Evolutionary conservation across 2,113 vertebrate genomes (phyloP).

Genomic region (Maccullochella peelii): DNA sequence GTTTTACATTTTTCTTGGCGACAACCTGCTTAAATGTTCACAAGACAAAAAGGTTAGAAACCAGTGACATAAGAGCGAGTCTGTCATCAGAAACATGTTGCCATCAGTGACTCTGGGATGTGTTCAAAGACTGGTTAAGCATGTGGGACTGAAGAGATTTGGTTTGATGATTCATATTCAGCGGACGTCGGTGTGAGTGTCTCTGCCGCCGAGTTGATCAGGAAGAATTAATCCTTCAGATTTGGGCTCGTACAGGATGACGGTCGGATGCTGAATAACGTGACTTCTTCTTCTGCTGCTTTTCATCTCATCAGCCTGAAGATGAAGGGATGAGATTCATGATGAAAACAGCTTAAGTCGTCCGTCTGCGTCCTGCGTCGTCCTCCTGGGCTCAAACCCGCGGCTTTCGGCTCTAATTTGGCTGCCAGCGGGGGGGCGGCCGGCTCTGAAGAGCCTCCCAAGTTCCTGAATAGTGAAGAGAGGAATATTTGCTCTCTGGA

Average conservation of each 20-base stretch:
- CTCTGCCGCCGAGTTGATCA: constrained; percentile 43
- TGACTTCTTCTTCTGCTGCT: constrained; percentile 60
- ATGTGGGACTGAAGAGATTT: constrained; percentile 65
- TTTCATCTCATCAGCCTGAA: constrained; percentile 73
- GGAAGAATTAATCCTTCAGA: constrained; percentile 67
- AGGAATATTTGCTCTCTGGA: constrained; percentile 65
- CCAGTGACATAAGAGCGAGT: not conserved
- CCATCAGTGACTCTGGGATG: constrained; percentile 17
- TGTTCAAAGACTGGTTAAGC: constrained; percentile 62
- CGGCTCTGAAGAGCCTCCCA: constrained; percentile 53
- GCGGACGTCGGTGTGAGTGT: constrained; percentile 22
- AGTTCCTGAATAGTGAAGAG: constrained; percentile 57
- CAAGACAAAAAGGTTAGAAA: not conserved
- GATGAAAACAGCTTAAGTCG: constrained; percentile 78
- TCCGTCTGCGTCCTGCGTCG: constrained; percentile 64
- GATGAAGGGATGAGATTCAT: constrained; percentile 77
- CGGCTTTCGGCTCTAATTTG: constrained; percentile 76
- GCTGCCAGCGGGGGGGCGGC: constrained; percentile 71
- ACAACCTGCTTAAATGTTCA: not conserved
- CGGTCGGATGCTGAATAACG: constrained; percentile 44
- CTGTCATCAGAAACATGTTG: constrained; percentile 19
- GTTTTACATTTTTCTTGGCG: no score
- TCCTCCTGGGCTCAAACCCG: constrained; percentile 73
- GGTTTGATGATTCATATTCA: constrained; percentile 65
- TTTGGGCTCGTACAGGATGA: constrained; percentile 28